Conservation (phyloP, 2,888 invertebrate genomes). For the Sisyra terminalis region DNA sequence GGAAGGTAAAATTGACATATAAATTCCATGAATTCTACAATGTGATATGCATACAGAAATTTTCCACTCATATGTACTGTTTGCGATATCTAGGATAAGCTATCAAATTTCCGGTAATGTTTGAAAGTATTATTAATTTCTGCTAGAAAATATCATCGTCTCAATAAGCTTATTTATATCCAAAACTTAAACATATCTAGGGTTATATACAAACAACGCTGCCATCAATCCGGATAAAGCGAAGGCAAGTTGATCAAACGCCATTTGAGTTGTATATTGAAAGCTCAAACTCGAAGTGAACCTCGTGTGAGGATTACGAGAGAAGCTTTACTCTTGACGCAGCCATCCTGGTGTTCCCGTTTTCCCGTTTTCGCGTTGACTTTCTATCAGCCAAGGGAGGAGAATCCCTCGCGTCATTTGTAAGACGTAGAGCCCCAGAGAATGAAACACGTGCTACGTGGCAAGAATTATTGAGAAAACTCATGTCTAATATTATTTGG, state of each 20-base stretch:
- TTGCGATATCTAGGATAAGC: background rate
- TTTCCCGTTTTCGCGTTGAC: background rate
- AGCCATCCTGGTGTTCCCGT: no score
- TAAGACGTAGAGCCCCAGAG: slow-evolving; percentile 5
- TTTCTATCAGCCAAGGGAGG: background rate
- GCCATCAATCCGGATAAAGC: slow-evolving; percentile 1
- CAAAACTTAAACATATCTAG: background rate
- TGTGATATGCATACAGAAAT: no score
- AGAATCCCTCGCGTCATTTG: slow-evolving; percentile 4
- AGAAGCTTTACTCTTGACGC: background rate
- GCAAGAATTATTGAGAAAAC: background rate
- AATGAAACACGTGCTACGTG: slow-evolving; percentile 6
- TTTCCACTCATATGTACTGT: no score
- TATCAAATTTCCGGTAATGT: background rate
- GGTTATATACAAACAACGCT: background rate
- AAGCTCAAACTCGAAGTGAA: slow-evolving; percentile 4
- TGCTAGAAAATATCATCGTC: background rate
- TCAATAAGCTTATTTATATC: background rate
- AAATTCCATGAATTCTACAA: no score
- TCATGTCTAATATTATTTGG: no score
- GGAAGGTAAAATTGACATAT: no score
- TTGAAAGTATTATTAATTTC: background rate
- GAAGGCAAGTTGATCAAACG: background rate
- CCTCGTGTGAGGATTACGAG: slow-evolving; percentile 2
- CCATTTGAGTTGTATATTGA: slow-evolving; percentile 4